Percentiles rank a stretch among this genome's conserved stretches.
Evolutionary conservation across 2,888 invertebrate species (phyloP).

Genomic region (Notocelia uddmanniana): DNA sequence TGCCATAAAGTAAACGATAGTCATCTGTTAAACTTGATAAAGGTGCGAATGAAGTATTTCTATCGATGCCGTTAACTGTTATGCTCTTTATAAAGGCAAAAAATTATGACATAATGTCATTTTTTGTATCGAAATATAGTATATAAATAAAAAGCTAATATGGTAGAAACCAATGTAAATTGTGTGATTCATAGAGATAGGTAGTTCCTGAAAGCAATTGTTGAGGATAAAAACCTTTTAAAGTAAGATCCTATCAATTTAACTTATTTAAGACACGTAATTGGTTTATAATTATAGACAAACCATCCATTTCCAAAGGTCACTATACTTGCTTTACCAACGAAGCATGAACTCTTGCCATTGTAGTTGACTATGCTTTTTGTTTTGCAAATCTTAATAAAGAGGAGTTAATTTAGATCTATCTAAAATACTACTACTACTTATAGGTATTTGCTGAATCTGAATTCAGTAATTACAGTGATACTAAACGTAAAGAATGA

Average conservation of each 20-base stretch:
- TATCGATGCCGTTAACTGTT: constrained; percentile 27
- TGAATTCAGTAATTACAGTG: too few species aligned
- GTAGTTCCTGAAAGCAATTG: constrained; percentile 4
- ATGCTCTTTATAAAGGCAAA: neutral
- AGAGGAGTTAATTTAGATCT: neutral
- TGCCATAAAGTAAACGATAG: constrained; percentile 28
- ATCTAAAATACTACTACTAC: too few species aligned
- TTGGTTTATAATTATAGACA: constrained; percentile 28
- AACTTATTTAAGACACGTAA: neutral
- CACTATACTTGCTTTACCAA: constrained; percentile 17
- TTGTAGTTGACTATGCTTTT: neutral
- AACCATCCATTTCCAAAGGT: constrained; percentile 7
- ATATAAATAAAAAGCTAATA: too few species aligned
- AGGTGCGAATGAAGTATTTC: constrained; percentile 35
- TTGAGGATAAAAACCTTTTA: constrained; percentile 18
- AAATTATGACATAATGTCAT: too few species aligned
- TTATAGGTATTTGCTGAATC: too few species aligned
- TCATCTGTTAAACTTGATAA: constrained; percentile 33
- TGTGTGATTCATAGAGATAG: neutral
- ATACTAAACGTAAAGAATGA: too few species aligned
- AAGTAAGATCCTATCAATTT: constrained; percentile 16
- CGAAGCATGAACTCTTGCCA: constrained; percentile 11
- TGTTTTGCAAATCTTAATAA: neutral
- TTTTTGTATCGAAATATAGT: too few species aligned
- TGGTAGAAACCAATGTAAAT: too few species aligned